Percentiles rank a stretch among this genome's conserved stretches.
Evolutionary conservation across 2,888 invertebrate species (phyloP).

Genomic region (Pilophorus perplexus): DNA sequence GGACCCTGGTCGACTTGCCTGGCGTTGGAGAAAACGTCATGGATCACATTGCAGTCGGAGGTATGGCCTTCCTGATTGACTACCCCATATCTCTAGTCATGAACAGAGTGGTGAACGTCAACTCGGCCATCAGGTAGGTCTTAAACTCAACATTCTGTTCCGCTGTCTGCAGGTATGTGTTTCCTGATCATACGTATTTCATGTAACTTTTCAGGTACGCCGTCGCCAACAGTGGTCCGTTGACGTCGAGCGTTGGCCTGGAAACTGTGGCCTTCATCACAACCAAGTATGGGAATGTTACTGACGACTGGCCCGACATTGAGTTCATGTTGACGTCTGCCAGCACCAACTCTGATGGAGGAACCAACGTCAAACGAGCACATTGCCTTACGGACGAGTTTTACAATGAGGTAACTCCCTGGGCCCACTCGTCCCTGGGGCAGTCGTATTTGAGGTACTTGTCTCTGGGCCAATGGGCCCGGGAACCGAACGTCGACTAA

Average conservation of each 20-base stretch:
- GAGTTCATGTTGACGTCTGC: slow-evolving; percentile 86
- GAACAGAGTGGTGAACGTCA: slow-evolving; percentile 76
- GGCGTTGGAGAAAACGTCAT: slow-evolving; percentile 85
- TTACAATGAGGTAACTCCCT: slow-evolving; percentile 63
- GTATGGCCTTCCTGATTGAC: slow-evolving; percentile 76
- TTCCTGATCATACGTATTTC: not conserved
- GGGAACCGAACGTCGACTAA: too few relatives aligned
- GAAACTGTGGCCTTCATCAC: slow-evolving; percentile 86
- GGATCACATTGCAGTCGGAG: slow-evolving; percentile 86
- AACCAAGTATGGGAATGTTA: slow-evolving; percentile 81
- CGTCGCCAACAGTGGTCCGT: slow-evolving; percentile 78
- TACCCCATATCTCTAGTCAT: slow-evolving; percentile 76
- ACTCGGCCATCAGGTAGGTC: slow-evolving; percentile 62
- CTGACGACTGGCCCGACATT: slow-evolving; percentile 89
- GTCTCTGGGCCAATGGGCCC: too few relatives aligned
- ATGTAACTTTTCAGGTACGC: slow-evolving; percentile 61
- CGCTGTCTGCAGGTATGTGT: not conserved
- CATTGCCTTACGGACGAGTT: slow-evolving; percentile 80
- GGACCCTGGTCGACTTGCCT: slow-evolving; percentile 71
- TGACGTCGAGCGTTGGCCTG: slow-evolving; percentile 81
- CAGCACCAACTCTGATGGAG: slow-evolving; percentile 80
- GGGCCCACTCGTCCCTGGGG: not conserved
- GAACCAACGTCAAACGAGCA: slow-evolving; percentile 67
- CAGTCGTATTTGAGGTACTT: not conserved
- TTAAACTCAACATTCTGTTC: not conserved